Evolutionary conservation across 2,797 vertebrate genomes (phyloP).

Genomic region (Pelochelys cantorii): DNA sequence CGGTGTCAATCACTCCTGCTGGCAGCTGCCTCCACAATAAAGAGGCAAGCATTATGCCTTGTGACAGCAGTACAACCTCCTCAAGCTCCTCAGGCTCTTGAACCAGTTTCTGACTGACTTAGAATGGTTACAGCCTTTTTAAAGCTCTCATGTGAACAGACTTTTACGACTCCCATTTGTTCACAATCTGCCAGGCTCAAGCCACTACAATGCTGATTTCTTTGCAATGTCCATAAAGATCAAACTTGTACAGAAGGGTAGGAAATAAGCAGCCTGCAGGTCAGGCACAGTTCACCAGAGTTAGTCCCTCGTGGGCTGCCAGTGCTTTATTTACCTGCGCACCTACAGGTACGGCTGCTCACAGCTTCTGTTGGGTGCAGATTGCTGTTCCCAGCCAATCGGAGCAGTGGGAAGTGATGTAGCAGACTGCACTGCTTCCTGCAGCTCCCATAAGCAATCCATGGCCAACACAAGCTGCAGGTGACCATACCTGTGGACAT

Average conservation of each 20-base stretch:
- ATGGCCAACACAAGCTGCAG: too few relatives aligned
- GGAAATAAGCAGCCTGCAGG: too few relatives aligned
- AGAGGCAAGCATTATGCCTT: rapidly evolving
- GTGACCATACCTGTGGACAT: too few relatives aligned
- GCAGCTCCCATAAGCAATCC: too few relatives aligned
- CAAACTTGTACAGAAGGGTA: neutral
- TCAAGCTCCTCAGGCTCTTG: neutral
- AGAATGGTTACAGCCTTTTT: neutral
- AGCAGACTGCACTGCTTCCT: too few relatives aligned
- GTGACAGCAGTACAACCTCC: neutral
- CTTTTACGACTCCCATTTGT: neutral
- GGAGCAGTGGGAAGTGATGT: too few relatives aligned
- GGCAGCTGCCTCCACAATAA: neutral
- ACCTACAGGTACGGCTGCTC: too few relatives aligned
- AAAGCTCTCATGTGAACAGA: neutral
- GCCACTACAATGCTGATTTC: neutral
- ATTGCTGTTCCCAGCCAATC: too few relatives aligned
- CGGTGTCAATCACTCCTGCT: neutral
- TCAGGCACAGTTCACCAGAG: too few relatives aligned
- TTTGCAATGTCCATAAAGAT: neutral
- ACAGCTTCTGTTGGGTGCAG: too few relatives aligned
- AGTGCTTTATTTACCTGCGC: too few relatives aligned
- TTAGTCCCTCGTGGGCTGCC: too few relatives aligned
- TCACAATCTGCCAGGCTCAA: neutral
- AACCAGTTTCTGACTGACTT: neutral